Conservation (phyloP, 2,888 invertebrate species). For the Agrypnus murinus region DNA sequence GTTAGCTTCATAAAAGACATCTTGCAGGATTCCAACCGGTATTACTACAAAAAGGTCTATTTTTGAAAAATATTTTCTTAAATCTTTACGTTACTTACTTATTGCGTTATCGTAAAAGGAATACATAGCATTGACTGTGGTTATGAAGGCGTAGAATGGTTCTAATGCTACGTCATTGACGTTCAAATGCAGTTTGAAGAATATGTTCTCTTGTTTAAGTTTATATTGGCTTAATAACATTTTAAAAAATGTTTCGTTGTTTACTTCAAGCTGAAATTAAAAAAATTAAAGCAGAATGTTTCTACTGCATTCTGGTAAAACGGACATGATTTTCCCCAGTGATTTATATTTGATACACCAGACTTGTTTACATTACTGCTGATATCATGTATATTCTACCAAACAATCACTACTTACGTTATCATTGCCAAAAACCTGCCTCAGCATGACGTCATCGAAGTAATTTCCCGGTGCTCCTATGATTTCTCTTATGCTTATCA, state of each 20-base stretch:
- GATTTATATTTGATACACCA: too few species aligned
- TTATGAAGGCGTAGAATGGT: slow-evolving; percentile 6
- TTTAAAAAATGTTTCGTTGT: neutral
- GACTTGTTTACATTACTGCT: too few species aligned
- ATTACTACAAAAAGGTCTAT: neutral
- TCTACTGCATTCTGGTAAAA: too few species aligned
- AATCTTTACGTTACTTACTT: slow-evolving; percentile 5
- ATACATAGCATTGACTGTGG: slow-evolving; percentile 34
- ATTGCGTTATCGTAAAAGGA: slow-evolving; percentile 25
- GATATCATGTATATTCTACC: too few species aligned
- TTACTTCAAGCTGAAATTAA: neutral
- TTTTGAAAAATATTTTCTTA: too few species aligned
- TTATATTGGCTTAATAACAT: slow-evolving; percentile 4
- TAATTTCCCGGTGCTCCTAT: slow-evolving; percentile 59
- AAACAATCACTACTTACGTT: slow-evolving; percentile 20
- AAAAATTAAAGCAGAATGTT: too few species aligned
- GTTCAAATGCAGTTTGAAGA: slow-evolving; percentile 1
- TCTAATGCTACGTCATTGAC: slow-evolving; percentile 11
- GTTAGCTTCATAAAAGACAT: slow-evolving; percentile 83
- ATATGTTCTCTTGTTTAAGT: neutral
- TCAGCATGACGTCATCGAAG: slow-evolving; percentile 55
- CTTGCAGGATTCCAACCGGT: slow-evolving; percentile 12
- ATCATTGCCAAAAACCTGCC: slow-evolving; percentile 45
- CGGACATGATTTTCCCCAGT: too few species aligned
- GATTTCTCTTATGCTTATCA: slow-evolving; percentile 52